These are phyloP conservation scores for Rhingia campestris DNA, from an alignment of 2,888 invertebrate species.

Conservation along the genomic window DNA sequence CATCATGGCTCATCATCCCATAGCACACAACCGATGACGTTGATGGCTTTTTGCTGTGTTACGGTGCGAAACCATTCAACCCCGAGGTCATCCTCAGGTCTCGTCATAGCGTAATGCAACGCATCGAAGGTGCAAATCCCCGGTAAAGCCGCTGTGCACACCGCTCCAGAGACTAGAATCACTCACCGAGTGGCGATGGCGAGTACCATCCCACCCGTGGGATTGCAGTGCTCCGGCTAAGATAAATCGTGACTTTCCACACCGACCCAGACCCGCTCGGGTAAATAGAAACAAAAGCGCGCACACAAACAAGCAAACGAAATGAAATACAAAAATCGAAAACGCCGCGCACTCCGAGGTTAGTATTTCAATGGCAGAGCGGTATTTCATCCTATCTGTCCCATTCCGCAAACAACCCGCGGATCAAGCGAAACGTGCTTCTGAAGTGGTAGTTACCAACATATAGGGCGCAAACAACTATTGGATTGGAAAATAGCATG, in stretches of 20 bases:
- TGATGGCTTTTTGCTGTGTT: constrained; percentile 3
- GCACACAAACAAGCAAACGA: not conserved
- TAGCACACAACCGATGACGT: not conserved
- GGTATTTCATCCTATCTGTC: constrained; percentile 9
- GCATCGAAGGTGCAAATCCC: constrained; percentile 34
- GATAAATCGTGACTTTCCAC: constrained; percentile 24
- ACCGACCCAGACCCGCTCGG: not conserved
- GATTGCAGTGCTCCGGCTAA: constrained; percentile 5
- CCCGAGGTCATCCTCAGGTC: not conserved
- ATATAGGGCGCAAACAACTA: no score
- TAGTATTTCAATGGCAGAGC: constrained; percentile 41
- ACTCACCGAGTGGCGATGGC: not conserved
- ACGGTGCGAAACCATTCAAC: not conserved
- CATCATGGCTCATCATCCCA: constrained; percentile 7
- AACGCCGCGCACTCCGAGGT: constrained; percentile 2
- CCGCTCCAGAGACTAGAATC: constrained; percentile 1
- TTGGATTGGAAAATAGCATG: no score
- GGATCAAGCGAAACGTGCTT: not conserved
- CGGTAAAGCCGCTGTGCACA: constrained; percentile 27
- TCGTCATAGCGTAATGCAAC: constrained; percentile 10
- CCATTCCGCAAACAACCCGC: constrained; percentile 22
- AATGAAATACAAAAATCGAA: constrained; percentile 9
- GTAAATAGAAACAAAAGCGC: constrained; percentile 6
- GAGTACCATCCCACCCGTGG: not conserved
- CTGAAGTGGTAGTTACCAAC: not conserved